Evolutionary conservation across 2,113 vertebrate species (phyloP).

Genomic region (Pandion haliaetus): DNA sequence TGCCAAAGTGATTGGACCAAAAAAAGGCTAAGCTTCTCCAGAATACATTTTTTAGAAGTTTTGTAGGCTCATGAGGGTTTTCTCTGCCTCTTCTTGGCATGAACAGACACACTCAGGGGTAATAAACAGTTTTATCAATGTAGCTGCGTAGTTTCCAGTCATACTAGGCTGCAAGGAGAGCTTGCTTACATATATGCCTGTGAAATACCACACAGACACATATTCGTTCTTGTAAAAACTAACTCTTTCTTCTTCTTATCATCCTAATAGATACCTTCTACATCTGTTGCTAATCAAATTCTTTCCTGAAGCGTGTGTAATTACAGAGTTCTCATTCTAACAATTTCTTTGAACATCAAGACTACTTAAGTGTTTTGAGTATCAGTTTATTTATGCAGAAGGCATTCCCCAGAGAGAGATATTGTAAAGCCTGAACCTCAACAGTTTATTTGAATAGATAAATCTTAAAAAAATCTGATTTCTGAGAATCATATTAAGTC

Average conservation of each 20-base stretch:
- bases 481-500: neutral
- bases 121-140: neutral
- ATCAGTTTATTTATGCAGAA: neutral
- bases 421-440: neutral
- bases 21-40: neutral
- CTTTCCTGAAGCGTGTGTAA: neutral
- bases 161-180: neutral
- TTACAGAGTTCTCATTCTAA: neutral
- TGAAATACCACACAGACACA: neutral
- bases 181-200: neutral
- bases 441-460: neutral
- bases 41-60: neutral
- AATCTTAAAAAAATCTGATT: neutral
- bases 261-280: neutral
- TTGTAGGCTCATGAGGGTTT: neutral
- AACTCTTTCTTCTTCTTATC: neutral
- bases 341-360: neutral
- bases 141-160: neutral
- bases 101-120: neutral
- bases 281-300: neutral
- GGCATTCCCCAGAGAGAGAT: neutral
- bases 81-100: neutral
- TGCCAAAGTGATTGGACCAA: neutral
- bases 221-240: neutral
- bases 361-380: neutral